Conservation (phyloP, 2,888 invertebrate species). For the Nyleta sp. region DNA sequence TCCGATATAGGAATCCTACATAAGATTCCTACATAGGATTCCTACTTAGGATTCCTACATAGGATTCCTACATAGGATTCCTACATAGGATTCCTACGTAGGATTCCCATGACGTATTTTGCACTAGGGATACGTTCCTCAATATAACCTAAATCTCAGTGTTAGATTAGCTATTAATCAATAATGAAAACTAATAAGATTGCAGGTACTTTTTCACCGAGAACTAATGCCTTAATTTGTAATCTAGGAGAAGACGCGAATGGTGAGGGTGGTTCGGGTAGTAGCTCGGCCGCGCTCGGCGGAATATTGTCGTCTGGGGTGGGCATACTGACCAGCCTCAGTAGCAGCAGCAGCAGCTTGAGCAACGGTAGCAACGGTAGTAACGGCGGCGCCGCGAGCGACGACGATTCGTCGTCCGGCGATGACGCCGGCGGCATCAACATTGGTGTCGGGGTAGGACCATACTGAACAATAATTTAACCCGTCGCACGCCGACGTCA, state of each 20-base stretch:
- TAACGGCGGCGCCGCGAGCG: slow-evolving; percentile 64
- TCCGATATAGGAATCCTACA: no score
- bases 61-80: no score
- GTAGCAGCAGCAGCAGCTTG: slow-evolving; percentile 64
- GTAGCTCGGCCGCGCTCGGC: slow-evolving; percentile 83
- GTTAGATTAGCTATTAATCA: background rate
- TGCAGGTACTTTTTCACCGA: background rate
- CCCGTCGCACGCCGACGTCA: slow-evolving; percentile 32
- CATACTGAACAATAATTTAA: slow-evolving; percentile 63
- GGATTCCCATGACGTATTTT: no score
- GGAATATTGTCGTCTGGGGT: slow-evolving; percentile 59
- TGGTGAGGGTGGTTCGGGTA: slow-evolving; percentile 77
- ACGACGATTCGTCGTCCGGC: slow-evolving; percentile 59
- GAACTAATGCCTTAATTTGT: slow-evolving; percentile 40
- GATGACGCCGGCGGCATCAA: slow-evolving; percentile 68
- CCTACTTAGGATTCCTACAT: no score
- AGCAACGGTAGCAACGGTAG: slow-evolving; percentile 67
- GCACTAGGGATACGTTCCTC: no score
- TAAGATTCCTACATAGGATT: no score
- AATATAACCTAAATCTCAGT: no score
- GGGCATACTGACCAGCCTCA: slow-evolving; percentile 57
- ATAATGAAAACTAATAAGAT: slow-evolving; percentile 14
- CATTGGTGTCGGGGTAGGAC: slow-evolving; percentile 77
- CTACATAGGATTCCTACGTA: no score
- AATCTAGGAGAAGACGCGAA: slow-evolving; percentile 69